These are phyloP conservation scores for Xenus cinereus DNA, from an alignment of 2,113 vertebrate genomes.

Conservation along the genomic window DNA sequence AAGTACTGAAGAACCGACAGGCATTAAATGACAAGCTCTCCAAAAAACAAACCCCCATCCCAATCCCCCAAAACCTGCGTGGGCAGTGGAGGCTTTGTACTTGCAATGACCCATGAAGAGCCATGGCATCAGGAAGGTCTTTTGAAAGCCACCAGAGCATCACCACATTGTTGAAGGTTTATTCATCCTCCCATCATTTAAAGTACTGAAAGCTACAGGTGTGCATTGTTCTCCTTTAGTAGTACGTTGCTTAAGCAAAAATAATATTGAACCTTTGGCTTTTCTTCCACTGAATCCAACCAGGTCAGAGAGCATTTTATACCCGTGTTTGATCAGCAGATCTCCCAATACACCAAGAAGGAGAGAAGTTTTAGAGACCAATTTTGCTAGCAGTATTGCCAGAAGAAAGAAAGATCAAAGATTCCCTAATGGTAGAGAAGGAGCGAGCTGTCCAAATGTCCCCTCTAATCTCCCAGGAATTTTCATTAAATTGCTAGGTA, in stretches of 20 bases:
- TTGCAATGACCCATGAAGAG: background rate
- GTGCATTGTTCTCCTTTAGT: background rate
- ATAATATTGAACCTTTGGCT: background rate
- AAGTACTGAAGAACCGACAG: background rate
- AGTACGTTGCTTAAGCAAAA: background rate
- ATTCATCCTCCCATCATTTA: background rate
- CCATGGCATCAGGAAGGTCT: accelerated
- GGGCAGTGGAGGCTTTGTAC: background rate
- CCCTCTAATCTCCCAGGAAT: background rate
- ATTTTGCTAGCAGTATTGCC: background rate
- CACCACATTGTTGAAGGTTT: background rate
- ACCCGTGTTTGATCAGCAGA: background rate
- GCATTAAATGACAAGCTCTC: background rate
- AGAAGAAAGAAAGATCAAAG: background rate
- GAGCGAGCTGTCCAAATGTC: background rate
- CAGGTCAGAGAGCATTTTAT: background rate
- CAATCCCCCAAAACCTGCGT: background rate
- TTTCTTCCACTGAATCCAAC: background rate
- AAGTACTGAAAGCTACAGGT: background rate
- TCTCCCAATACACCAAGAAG: background rate
- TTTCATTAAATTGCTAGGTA: background rate
- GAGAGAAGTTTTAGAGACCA: background rate
- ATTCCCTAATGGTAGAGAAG: background rate
- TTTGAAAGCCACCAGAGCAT: background rate
- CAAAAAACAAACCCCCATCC: background rate